Percentiles rank a stretch among this genome's conserved stretches.
These are phyloP conservation scores for Malurus elegans DNA, from an alignment of 2,113 vertebrate species.

Conservation along the genomic window DNA sequence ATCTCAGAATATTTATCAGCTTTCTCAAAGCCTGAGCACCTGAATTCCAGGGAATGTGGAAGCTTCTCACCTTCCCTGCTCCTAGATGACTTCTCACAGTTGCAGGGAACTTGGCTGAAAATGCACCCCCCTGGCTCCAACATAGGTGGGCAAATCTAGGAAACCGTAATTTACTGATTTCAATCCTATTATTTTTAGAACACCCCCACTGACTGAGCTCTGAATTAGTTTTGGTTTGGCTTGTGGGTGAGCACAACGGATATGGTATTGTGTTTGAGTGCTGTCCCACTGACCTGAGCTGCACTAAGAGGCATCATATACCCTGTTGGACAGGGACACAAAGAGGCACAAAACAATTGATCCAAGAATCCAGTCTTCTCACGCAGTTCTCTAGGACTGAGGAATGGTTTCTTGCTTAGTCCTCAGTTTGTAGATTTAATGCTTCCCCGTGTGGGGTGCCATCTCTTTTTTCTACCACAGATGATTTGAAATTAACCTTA, in stretches of 20 bases:
- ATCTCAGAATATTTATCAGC: neutral
- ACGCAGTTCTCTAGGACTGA: neutral
- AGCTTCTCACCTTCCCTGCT: neutral
- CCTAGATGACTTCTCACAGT: neutral
- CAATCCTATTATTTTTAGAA: neutral
- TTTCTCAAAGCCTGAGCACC: neutral
- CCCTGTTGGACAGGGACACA: fast-evolving
- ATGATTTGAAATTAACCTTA: neutral
- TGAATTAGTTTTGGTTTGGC: neutral
- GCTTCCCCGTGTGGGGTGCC: neutral
- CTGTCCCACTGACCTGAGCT: neutral
- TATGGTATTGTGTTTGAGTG: neutral
- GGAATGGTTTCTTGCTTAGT: neutral
- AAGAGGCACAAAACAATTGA: neutral
- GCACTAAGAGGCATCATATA: neutral
- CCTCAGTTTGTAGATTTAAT: neutral
- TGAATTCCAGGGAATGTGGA: neutral
- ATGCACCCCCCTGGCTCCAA: fast-evolving
- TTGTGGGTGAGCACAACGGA: fast-evolving
- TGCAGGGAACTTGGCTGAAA: neutral
- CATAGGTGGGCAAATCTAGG: neutral
- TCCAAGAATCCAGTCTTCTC: neutral
- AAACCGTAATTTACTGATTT: neutral
- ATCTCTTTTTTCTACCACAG: neutral
- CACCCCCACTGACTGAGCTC: neutral